Conservation (phyloP, 1,140 invertebrate species). For the Papilio machaon region DNA sequence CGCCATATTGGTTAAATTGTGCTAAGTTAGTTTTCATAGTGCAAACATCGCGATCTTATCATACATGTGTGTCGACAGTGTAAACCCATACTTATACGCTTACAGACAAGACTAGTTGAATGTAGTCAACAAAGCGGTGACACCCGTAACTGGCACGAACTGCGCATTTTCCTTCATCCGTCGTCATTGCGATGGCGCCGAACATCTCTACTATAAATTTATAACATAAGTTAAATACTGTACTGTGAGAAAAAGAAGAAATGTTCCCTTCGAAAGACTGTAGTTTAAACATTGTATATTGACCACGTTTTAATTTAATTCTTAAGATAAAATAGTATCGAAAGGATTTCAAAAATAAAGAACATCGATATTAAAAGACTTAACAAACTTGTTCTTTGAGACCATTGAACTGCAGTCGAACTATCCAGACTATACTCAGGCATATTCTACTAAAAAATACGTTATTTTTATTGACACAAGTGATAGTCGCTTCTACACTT, state of each 20-base stretch:
- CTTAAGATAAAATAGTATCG: no score
- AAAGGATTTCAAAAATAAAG: no score
- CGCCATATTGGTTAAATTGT: not conserved
- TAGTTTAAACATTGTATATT: no score
- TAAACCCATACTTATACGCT: not conserved
- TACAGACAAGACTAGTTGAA: not conserved
- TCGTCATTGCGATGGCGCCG: not conserved
- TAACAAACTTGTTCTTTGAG: not conserved
- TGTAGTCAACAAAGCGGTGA: conserved; percentile 3
- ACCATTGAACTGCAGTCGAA: not conserved
- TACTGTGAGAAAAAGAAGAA: no score
- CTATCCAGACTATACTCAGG: not conserved
- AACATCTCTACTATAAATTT: not conserved
- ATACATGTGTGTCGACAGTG: not conserved
- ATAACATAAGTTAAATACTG: no score
- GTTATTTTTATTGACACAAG: not conserved
- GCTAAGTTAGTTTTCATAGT: not conserved
- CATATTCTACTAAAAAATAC: not conserved
- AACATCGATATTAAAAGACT: not conserved
- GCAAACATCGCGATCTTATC: not conserved
- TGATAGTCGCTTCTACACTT: not conserved
- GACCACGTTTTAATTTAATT: no score
- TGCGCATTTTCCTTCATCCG: not conserved
- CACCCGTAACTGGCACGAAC: conserved; percentile 22
- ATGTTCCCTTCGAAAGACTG: no score